These are phyloP conservation scores for Brachyistius frenatus DNA, from an alignment of 2,113 vertebrate genomes.

Conservation along the genomic window DNA sequence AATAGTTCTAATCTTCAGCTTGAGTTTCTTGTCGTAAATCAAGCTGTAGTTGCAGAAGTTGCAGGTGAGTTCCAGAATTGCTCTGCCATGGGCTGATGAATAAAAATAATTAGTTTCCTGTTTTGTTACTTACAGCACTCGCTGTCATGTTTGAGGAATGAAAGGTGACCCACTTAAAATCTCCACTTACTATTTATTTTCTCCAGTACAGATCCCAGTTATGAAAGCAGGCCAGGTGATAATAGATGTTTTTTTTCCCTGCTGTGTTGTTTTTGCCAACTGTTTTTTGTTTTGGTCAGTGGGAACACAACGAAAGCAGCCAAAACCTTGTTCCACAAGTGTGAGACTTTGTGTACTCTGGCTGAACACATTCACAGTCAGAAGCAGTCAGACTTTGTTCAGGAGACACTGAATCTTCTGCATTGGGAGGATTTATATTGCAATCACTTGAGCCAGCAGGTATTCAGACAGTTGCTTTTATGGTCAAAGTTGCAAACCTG, in stretches of 20 bases:
- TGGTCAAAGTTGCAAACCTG: background rate
- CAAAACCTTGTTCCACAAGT: background rate
- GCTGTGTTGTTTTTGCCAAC: background rate
- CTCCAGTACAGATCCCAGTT: background rate
- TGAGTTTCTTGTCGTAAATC: background rate
- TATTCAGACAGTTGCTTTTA: background rate
- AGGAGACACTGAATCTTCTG: background rate
- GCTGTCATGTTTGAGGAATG: slow-evolving; percentile 53
- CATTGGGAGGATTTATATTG: background rate
- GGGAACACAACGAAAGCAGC: background rate
- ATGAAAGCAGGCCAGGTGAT: background rate
- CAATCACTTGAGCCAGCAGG: background rate
- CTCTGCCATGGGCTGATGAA: slow-evolving; percentile 1
- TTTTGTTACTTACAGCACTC: slow-evolving; percentile 59
- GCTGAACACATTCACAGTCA: background rate
- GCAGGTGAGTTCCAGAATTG: background rate
- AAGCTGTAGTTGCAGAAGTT: background rate
- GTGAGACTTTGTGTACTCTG: background rate
- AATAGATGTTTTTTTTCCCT: background rate
- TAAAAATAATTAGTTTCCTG: slow-evolving; percentile 62
- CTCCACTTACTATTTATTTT: background rate
- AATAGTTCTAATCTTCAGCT: background rate
- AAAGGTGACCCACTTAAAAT: slow-evolving; percentile 60
- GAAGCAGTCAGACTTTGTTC: background rate
- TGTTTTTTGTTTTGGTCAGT: no score